These are phyloP conservation scores for Dermolepida albohirtum DNA, from an alignment of 2,888 invertebrate genomes.

Conservation along the genomic window DNA sequence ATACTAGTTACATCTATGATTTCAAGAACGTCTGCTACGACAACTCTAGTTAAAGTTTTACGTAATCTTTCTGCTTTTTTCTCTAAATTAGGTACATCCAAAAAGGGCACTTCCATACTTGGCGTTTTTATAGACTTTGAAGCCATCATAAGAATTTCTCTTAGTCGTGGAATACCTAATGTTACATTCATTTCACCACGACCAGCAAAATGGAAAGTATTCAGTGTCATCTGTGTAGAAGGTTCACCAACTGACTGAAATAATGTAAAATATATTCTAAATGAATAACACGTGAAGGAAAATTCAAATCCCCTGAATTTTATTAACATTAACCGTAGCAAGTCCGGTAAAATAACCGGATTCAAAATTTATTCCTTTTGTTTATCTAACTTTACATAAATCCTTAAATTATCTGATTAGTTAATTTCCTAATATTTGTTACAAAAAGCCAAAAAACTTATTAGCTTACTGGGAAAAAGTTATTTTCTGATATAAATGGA, in stretches of 20 bases:
- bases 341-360: no score
- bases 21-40: constrained; percentile 82
- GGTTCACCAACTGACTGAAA: constrained; percentile 93
- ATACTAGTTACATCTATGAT: constrained; percentile 73
- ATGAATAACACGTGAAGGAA: not conserved
- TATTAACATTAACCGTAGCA: no score
- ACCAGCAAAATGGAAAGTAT: constrained; percentile 99
- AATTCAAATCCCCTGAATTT: no score
- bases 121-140: constrained; percentile 95
- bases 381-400: no score
- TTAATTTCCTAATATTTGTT: no score
- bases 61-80: constrained; percentile 76
- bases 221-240: constrained; percentile 99
- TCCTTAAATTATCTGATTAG: no score
- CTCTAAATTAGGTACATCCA: constrained; percentile 65
- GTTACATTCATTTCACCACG: constrained; percentile 99
- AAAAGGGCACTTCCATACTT: constrained; percentile 93
- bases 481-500: no score
- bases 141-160: constrained; percentile 97
- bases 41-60: constrained; percentile 81
- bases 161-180: constrained; percentile 96
- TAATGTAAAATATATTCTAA: not conserved
- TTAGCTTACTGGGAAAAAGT: no score
- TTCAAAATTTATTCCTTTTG: no score
- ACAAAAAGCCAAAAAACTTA: no score